Evolutionary conservation across 1,140 invertebrate species (phyloP).

Genomic region (Drosophila subobscura): DNA sequence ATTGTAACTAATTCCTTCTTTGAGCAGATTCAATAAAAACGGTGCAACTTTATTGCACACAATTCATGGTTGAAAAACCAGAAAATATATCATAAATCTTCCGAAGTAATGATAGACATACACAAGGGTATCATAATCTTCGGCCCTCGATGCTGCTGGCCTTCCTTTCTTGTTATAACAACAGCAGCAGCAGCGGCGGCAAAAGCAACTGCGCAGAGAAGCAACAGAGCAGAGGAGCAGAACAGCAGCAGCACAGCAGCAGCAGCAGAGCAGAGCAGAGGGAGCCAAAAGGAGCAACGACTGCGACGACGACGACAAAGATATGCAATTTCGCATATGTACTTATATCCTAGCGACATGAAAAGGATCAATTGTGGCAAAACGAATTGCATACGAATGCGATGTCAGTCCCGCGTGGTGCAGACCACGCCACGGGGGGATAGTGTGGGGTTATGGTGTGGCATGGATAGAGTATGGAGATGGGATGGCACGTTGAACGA

Average conservation of each 20-base stretch:
- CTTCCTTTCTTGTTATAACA: conserved; percentile 37
- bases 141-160: too few species aligned
- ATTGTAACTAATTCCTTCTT: too few species aligned
- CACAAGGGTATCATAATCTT: too few species aligned
- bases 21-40: too few species aligned
- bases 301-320: conserved; percentile 78
- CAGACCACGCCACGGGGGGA: conserved; percentile 6
- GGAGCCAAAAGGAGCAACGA: conserved; percentile 48
- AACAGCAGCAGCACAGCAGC: conserved; percentile 10
- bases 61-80: too few species aligned
- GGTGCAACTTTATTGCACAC: too few species aligned
- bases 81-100: too few species aligned
- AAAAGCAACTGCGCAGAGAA: conserved; percentile 19
- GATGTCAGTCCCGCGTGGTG: conserved; percentile 53
- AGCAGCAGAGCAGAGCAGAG: conserved; percentile 10
- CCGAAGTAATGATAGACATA: too few species aligned
- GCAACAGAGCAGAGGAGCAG: not conserved
- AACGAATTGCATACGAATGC: conserved; percentile 82
- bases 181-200: conserved; percentile 30
- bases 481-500: conserved; percentile 17
- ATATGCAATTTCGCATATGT: conserved; percentile 82
- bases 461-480: conserved; percentile 2
- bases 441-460: conserved; percentile 4
- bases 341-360: conserved; percentile 82
- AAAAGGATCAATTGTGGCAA: conserved; percentile 82